Base-by-base conservation (phyloP, 2,113 vertebrate species). In the Indicator indicator region DNA sequence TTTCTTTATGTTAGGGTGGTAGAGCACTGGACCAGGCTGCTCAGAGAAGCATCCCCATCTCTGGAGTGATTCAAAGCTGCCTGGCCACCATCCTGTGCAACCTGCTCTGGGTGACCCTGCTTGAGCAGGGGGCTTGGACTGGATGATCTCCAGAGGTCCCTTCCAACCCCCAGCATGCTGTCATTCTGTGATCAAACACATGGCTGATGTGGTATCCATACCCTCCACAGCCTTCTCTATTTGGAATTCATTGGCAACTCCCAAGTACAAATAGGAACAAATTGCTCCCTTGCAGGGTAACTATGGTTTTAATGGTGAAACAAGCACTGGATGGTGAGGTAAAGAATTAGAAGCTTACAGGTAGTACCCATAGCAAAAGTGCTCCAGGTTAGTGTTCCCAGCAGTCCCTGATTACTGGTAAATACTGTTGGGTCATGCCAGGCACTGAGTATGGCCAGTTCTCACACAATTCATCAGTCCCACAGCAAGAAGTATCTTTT, bases 381-480 rank as follows among this genome's bases (percentile, higher is more conserved):
- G 55, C 38, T 60, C 32, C 0, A 0, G 2, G 4, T 44, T n/a
- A 30, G n/a, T 4, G 20, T 11, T 82, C 55, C 42, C 67, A 40
- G 55, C 73, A 75, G 33, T 48, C 54, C 44, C 42, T 40, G 32
- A 28, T 36, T 63, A 8, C 44, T 85, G 2, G 18, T 30, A n/a
- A 30, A 50, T 27, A 32, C 16, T 77, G 12, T 4, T 62, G 48
- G 17, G 18, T 88, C 54, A 55, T 26, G 52, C 26, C 16, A 56
- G 13, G 38, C 33, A 60, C 56, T 23, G 24, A 70, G 21, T 6
- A 15, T 38, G 38, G 6, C 40, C 38, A 62, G 23, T 32, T 56
- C 74, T 82, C 63, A 46, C 36, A 89, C 82, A 92, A 63, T 59
- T 85, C 63, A 63, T n/a, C 4, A 1, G 26, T 32, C 17, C 19